Evolutionary conservation across 2,888 invertebrate genomes (phyloP).

Genomic region (Helobdella robusta): DNA sequence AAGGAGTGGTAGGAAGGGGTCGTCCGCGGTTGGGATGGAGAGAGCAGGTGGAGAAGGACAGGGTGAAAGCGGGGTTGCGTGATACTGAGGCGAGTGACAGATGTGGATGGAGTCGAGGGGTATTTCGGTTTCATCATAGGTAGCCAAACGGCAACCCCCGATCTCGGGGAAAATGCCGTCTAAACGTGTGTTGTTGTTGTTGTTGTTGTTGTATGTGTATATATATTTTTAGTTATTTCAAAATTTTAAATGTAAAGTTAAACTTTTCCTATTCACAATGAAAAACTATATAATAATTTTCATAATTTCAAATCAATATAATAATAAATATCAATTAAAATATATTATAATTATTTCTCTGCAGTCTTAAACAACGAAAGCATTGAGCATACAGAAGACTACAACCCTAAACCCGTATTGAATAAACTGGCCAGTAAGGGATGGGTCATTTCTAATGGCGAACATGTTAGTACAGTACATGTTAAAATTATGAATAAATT

Average conservation of each 20-base stretch:
- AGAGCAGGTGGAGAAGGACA: too few species aligned
- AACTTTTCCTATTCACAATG: background rate
- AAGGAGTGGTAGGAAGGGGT: too few species aligned
- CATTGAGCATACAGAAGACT: constrained; percentile 36
- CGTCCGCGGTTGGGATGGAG: too few species aligned
- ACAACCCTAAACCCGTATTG: constrained; percentile 59
- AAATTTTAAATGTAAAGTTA: background rate
- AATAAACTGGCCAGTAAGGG: constrained; percentile 65
- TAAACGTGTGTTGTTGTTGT: too few species aligned
- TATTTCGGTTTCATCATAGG: too few species aligned
- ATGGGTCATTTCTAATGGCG: constrained; percentile 79
- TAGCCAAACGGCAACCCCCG: too few species aligned
- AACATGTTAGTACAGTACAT: constrained; percentile 51
- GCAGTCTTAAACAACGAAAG: constrained; percentile 44
- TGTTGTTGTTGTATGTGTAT: too few species aligned
- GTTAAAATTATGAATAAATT: background rate
- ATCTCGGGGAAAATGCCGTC: too few species aligned
- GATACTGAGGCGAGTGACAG: too few species aligned
- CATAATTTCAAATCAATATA: background rate
- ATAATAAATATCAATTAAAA: background rate
- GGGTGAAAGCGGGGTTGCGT: too few species aligned
- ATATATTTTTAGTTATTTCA: constrained; percentile 14
- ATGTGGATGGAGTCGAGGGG: too few species aligned
- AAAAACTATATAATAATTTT: background rate
- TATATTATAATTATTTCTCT: constrained; percentile 31